phyloP scores from a whole-genome alignment of 2,888 invertebrate species.

The Athalia rosae region DNA sequence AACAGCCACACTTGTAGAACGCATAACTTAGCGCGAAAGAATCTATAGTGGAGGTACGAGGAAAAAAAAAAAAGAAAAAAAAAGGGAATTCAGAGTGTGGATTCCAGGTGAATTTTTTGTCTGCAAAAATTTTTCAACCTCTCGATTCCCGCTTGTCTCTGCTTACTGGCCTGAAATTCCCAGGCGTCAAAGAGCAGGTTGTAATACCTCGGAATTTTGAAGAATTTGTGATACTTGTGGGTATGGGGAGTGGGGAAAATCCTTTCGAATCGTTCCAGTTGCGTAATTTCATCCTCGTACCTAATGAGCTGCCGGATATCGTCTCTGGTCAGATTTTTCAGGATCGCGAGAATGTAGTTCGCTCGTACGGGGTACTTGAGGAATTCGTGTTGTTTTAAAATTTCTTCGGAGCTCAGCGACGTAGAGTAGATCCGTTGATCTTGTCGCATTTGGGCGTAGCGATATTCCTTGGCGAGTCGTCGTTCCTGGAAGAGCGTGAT shows the following conservation, averaged over 20 bases:
- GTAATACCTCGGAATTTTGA: slow-evolving; percentile 88
- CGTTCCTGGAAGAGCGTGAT: slow-evolving; percentile 43
- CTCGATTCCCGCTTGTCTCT: slow-evolving; percentile 79
- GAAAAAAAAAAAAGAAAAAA: neutral
- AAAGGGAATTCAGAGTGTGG: slow-evolving; percentile 8
- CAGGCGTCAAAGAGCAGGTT: slow-evolving; percentile 92
- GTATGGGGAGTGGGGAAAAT: slow-evolving; percentile 87
- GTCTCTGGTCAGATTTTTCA: slow-evolving; percentile 87
- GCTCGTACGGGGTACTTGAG: slow-evolving; percentile 11
- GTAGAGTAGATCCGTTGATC: slow-evolving; percentile 42
- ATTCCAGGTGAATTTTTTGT: slow-evolving; percentile 37
- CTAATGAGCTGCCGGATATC: slow-evolving; percentile 88
- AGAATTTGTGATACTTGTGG: slow-evolving; percentile 84
- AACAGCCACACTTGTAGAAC: slow-evolving; percentile 21
- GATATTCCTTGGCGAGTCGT: slow-evolving; percentile 35
- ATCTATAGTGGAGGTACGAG: neutral
- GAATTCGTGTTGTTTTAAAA: slow-evolving; percentile 25
- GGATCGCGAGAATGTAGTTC: slow-evolving; percentile 83
- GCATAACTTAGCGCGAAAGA: neutral
- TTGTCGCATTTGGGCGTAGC: slow-evolving; percentile 23
- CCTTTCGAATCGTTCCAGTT: slow-evolving; percentile 82
- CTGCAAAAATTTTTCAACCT: slow-evolving; percentile 35
- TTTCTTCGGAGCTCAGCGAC: slow-evolving; percentile 21
- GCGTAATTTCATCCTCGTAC: slow-evolving; percentile 90
- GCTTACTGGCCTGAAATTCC: slow-evolving; percentile 83